Evolutionary conservation across 2,888 invertebrate species (phyloP).

Genomic region (Leptopilina syphax): DNA sequence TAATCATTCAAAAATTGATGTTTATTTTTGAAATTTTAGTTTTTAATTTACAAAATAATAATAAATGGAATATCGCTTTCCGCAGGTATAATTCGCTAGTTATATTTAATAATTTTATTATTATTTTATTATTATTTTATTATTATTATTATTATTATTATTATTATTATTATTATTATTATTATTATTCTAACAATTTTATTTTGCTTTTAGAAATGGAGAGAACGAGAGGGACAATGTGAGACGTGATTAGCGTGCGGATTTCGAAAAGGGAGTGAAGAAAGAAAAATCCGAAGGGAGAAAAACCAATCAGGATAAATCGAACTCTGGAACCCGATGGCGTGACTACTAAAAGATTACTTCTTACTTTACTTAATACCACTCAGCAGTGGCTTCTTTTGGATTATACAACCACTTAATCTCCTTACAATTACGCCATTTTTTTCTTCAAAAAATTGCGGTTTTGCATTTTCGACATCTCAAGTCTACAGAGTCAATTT

Average conservation of each 20-base stretch:
- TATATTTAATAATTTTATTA: too few relatives aligned
- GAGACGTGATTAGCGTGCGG: constrained; percentile 38
- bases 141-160: too few relatives aligned
- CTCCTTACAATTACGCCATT: constrained; percentile 1
- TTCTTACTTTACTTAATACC: constrained; percentile 65
- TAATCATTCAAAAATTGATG: too few relatives aligned
- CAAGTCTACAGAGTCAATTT: neutral
- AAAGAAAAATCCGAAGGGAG: constrained; percentile 52
- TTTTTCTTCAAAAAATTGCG: neutral
- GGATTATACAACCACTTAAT: constrained; percentile 38
- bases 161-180: too few relatives aligned
- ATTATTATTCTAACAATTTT: too few relatives aligned
- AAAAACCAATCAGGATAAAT: constrained; percentile 67
- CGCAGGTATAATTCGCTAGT: too few relatives aligned
- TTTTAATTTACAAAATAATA: too few relatives aligned
- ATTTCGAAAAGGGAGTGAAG: constrained; percentile 23
- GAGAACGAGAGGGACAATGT: neutral
- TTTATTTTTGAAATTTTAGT: too few relatives aligned
- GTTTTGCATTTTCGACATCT: neutral
- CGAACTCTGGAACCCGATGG: constrained; percentile 62
- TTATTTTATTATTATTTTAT: too few relatives aligned
- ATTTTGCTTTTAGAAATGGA: neutral
- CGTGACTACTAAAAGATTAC: constrained; percentile 70
- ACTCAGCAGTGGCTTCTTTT: constrained; percentile 45
- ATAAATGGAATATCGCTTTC: too few relatives aligned